Conservation (phyloP, 2,797 vertebrate species). For the Sarcophilus harrisii region DNA sequence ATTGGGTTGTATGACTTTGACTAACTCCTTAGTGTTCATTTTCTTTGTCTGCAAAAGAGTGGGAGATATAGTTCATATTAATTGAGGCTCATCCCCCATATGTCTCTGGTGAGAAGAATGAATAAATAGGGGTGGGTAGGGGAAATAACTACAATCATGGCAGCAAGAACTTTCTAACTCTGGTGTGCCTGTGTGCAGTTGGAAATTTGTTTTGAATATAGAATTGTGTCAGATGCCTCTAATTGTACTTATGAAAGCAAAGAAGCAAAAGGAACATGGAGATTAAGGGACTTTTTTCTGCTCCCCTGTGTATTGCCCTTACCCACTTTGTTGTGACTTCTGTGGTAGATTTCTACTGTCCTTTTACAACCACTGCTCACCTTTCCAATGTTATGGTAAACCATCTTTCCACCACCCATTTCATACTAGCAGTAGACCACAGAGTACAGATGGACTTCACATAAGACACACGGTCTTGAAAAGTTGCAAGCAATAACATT, state of each 20-base stretch:
- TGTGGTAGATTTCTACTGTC: neutral
- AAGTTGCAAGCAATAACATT: neutral
- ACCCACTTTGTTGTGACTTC: neutral
- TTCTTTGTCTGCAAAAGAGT: neutral
- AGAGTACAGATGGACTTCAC: neutral
- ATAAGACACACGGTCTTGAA: neutral
- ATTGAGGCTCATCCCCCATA: neutral
- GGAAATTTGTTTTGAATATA: neutral
- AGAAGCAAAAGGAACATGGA: neutral
- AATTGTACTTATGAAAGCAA: neutral
- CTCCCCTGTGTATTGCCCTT: neutral
- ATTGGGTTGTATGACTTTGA: neutral
- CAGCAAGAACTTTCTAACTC: neutral
- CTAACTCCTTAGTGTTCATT: neutral
- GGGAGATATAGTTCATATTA: neutral
- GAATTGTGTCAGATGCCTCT: neutral
- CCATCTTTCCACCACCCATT: neutral
- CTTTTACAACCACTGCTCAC: neutral
- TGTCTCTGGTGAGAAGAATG: neutral
- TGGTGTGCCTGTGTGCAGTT: neutral
- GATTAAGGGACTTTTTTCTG: neutral
- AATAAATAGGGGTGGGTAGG: neutral
- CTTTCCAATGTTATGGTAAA: neutral
- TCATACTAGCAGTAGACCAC: neutral
- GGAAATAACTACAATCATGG: fast-evolving